Percentiles rank a stretch among this genome's conserved stretches.
These are phyloP conservation scores for Ricordea florida DNA, from an alignment of 92 coral and sea anemone genomes.

Conservation along the genomic window DNA sequence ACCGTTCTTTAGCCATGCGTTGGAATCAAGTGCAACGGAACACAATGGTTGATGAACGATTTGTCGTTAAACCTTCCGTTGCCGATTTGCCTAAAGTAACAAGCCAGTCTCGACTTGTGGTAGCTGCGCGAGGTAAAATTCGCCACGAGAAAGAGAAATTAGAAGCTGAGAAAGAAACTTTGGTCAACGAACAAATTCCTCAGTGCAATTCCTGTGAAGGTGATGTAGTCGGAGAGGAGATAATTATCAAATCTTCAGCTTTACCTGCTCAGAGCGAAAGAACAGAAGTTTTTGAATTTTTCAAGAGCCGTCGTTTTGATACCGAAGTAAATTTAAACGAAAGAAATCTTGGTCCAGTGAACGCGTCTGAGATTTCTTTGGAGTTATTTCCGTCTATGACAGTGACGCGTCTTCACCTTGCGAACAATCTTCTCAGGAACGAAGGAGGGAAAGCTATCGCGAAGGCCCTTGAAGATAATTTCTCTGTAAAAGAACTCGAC, in stretches of 20 bases:
- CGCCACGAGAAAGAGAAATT: background rate
- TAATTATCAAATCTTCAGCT: too few relatives aligned
- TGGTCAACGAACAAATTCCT: background rate
- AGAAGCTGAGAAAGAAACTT: background rate
- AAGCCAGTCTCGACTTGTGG: constrained; percentile 34
- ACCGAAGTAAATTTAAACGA: constrained; percentile 34
- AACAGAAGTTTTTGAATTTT: constrained; percentile 67
- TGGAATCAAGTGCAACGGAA: constrained; percentile 25
- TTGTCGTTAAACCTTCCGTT: background rate
- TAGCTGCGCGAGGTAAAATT: constrained; percentile 25
- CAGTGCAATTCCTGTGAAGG: too few relatives aligned
- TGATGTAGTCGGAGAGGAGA: too few relatives aligned
- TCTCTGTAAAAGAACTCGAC: constrained; percentile 65
- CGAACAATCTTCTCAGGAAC: constrained; percentile 71
- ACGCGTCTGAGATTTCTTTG: constrained; percentile 35
- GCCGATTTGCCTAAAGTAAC: constrained; percentile 37
- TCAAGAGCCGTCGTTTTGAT: constrained; percentile 41
- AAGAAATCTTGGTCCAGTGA: constrained; percentile 49
- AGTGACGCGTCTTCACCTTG: constrained; percentile 51
- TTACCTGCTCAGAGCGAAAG: constrained; percentile 36
- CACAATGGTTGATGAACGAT: background rate
- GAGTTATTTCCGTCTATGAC: constrained; percentile 48
- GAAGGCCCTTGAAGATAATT: constrained; percentile 50
- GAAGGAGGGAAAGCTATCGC: constrained; percentile 82
- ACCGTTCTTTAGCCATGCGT: constrained; percentile 1